Conservation (phyloP, 2,113 vertebrate species). For the Cheilinus undulatus region DNA sequence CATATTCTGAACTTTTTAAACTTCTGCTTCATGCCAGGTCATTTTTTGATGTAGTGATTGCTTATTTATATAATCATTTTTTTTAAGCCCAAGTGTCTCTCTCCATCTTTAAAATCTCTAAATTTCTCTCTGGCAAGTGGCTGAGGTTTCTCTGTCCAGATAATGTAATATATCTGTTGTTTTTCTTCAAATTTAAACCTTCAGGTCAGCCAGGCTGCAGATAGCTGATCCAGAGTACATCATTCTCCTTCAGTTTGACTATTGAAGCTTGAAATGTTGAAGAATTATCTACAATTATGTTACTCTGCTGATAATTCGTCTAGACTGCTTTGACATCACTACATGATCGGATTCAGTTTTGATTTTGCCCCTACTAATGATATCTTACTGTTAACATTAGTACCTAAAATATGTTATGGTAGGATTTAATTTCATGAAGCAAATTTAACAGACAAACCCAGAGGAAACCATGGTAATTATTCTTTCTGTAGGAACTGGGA, state of each 20-base stretch:
- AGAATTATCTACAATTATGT: no score
- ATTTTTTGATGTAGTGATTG: slow-evolving; percentile 44
- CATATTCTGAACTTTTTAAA: slow-evolving; percentile 34
- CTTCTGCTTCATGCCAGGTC: slow-evolving; percentile 43
- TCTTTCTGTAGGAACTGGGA: no score
- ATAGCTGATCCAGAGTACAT: slow-evolving; percentile 4
- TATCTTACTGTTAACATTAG: no score
- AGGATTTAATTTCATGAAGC: no score
- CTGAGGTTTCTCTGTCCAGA: slow-evolving; percentile 36
- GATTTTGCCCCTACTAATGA: no score
- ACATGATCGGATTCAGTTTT: no score
- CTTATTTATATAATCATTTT: slow-evolving; percentile 61
- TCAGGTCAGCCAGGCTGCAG: slow-evolving; percentile 23
- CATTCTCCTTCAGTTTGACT: slow-evolving; percentile 2
- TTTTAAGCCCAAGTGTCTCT: slow-evolving; percentile 44
- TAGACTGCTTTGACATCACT: background rate
- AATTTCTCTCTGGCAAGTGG: slow-evolving; percentile 29
- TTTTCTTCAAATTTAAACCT: slow-evolving; percentile 20
- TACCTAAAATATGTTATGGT: no score
- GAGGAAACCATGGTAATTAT: no score
- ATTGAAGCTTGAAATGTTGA: background rate
- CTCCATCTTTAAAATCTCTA: slow-evolving; percentile 41
- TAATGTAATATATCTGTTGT: slow-evolving; percentile 44
- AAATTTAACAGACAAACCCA: no score
- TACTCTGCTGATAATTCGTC: no score